These are phyloP conservation scores for Zaprionus obscuricornis DNA, from an alignment of 2,888 invertebrate genomes.

Conservation along the genomic window DNA sequence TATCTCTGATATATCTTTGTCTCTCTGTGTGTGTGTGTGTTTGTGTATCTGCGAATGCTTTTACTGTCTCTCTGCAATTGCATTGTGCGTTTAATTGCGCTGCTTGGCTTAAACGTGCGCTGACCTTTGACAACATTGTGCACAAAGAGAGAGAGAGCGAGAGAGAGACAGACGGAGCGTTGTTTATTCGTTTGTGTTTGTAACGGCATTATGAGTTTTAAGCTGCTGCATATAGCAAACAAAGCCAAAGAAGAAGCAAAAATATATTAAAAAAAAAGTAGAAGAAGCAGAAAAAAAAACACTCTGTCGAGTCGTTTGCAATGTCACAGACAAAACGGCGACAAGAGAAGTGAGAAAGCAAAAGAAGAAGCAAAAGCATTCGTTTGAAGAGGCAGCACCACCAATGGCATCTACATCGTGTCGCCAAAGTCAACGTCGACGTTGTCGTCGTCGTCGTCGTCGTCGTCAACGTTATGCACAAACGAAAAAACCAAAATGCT, in stretches of 20 bases:
- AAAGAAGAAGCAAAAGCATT: constrained; percentile 10
- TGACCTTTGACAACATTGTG: constrained; percentile 68
- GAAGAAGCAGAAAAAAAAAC: constrained; percentile 16
- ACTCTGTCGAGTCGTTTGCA: constrained; percentile 56
- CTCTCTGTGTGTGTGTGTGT: constrained; percentile 9
- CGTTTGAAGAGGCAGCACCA: neutral
- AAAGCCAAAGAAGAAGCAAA: constrained; percentile 44
- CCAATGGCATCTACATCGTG: constrained; percentile 48
- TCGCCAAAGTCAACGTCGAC: constrained; percentile 25
- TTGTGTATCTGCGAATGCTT: constrained; percentile 19
- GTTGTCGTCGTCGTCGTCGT: constrained; percentile 27
- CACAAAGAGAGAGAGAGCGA: constrained; percentile 28
- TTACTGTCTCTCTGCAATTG: constrained; percentile 39
- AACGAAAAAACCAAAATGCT: constrained; percentile 63
- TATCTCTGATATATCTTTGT: neutral
- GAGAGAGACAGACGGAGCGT: constrained; percentile 21
- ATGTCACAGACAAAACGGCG: constrained; percentile 74
- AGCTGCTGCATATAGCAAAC: constrained; percentile 60
- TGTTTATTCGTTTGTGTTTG: constrained; percentile 53
- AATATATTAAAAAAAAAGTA: constrained; percentile 2
- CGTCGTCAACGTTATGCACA: constrained; percentile 61
- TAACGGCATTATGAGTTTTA: constrained; percentile 77
- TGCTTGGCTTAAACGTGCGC: constrained; percentile 77
- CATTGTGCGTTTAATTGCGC: constrained; percentile 74
- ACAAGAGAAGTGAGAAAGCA: constrained; percentile 51